These are phyloP conservation scores for Acronicta aceris DNA, from an alignment of 2,888 invertebrate species.

Conservation along the genomic window DNA sequence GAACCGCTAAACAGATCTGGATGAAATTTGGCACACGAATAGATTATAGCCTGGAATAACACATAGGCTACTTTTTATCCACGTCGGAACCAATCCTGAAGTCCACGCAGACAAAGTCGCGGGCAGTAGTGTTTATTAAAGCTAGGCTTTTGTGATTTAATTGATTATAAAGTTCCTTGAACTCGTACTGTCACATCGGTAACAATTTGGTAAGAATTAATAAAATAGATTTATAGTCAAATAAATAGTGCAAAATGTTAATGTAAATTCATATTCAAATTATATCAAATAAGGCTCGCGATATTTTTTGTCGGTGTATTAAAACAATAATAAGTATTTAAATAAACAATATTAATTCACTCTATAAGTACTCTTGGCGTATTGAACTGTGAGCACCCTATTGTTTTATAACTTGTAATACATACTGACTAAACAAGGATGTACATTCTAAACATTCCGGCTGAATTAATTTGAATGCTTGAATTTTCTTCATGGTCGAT, in stretches of 20 bases:
- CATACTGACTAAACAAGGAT: slow-evolving; percentile 59
- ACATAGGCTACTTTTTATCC: too few species aligned
- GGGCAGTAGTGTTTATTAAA: too few species aligned
- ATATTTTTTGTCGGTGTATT: slow-evolving; percentile 55
- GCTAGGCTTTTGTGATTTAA: neutral
- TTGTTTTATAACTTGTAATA: slow-evolving; percentile 62
- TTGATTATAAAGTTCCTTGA: slow-evolving; percentile 36
- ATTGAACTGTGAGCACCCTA: slow-evolving; percentile 58
- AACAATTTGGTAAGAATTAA: slow-evolving; percentile 30
- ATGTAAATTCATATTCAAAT: slow-evolving; percentile 47
- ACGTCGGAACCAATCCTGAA: too few species aligned
- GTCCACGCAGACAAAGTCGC: too few species aligned
- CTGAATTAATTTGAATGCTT: slow-evolving; percentile 66
- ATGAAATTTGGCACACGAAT: too few species aligned
- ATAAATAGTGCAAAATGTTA: slow-evolving; percentile 40
- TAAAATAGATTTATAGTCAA: slow-evolving; percentile 35
- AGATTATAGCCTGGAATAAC: too few species aligned
- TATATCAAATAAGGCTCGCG: slow-evolving; percentile 36
- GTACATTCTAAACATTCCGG: slow-evolving; percentile 61
- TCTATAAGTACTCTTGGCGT: slow-evolving; percentile 52
- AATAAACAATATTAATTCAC: slow-evolving; percentile 56
- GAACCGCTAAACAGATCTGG: too few species aligned
- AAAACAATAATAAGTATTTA: slow-evolving; percentile 61
- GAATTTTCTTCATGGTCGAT: slow-evolving; percentile 57
- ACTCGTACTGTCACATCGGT: slow-evolving; percentile 15